These are phyloP conservation scores for Poecile atricapillus DNA, from an alignment of 2,113 vertebrate species.

Conservation along the genomic window DNA sequence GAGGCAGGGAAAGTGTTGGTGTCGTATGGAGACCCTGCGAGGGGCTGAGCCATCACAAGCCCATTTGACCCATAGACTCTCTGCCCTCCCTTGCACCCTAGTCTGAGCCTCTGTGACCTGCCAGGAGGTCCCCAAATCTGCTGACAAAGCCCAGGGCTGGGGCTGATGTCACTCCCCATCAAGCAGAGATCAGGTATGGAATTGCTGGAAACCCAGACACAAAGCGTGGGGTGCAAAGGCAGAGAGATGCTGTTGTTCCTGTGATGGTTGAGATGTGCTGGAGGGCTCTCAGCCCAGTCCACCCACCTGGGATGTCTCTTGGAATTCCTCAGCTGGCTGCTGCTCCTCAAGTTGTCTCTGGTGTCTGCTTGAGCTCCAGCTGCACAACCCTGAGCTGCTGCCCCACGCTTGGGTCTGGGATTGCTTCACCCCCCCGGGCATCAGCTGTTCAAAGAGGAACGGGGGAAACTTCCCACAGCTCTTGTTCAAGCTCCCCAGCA, in stretches of 20 bases:
- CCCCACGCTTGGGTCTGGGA: rapidly evolving
- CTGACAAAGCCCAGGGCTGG: not conserved
- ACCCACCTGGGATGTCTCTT: not conserved
- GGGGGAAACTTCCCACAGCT: rapidly evolving
- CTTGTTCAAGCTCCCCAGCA: no score
- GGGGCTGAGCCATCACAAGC: not conserved
- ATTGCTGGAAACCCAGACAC: rapidly evolving
- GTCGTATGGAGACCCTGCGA: rapidly evolving
- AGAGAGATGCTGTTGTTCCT: not conserved
- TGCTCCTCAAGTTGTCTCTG: not conserved
- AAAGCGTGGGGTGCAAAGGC: rapidly evolving
- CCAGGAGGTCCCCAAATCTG: rapidly evolving
- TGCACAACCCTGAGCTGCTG: rapidly evolving
- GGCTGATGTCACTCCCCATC: rapidly evolving
- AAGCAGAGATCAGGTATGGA: not conserved
- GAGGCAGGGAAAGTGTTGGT: not conserved
- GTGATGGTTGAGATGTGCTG: not conserved
- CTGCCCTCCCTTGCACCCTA: not conserved
- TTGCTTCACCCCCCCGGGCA: not conserved
- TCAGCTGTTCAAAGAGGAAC: no score
- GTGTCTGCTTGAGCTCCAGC: rapidly evolving
- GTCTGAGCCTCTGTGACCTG: not conserved
- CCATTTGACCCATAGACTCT: rapidly evolving
- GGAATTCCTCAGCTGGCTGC: not conserved
- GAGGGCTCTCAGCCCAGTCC: not conserved